Conservation (phyloP, 2,888 invertebrate species). For the Oegoconia quadripuncta region DNA sequence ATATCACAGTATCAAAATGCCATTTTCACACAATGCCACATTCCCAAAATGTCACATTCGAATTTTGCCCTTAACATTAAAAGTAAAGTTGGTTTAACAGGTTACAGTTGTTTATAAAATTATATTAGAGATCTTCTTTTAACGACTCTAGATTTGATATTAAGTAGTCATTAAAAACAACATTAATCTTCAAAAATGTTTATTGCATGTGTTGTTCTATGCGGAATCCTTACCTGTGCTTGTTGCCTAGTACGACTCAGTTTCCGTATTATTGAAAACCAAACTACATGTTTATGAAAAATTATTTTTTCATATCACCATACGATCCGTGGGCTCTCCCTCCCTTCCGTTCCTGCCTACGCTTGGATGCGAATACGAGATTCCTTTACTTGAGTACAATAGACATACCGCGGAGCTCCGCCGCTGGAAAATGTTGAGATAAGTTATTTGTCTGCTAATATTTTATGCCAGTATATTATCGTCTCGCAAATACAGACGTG, state of each 20-base stretch:
- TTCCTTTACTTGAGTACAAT: constrained; percentile 63
- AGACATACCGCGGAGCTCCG: constrained; percentile 55
- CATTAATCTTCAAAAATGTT: neutral
- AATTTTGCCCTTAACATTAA: too few relatives aligned
- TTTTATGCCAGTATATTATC: constrained; percentile 43
- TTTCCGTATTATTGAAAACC: constrained; percentile 57
- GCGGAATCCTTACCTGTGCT: constrained; percentile 16
- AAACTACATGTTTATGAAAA: constrained; percentile 57
- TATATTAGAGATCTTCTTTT: too few relatives aligned
- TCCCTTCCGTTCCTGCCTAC: constrained; percentile 34
- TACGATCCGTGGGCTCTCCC: constrained; percentile 41
- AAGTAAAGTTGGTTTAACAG: too few relatives aligned
- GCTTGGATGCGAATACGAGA: constrained; percentile 66
- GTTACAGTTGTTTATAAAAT: too few relatives aligned
- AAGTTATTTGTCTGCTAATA: constrained; percentile 55
- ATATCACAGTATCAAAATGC: too few relatives aligned
- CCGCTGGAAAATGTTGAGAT: constrained; percentile 60
- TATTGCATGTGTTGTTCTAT: neutral
- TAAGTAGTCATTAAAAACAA: too few relatives aligned
- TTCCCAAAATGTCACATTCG: too few relatives aligned
- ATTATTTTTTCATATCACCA: constrained; percentile 53
- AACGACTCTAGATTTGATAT: too few relatives aligned
- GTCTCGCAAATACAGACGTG: constrained; percentile 24
- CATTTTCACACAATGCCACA: too few relatives aligned
- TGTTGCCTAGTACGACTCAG: too few relatives aligned